These are phyloP conservation scores for Macrochelys suwanniensis DNA, from an alignment of 2,797 vertebrate species.

Conservation along the genomic window DNA sequence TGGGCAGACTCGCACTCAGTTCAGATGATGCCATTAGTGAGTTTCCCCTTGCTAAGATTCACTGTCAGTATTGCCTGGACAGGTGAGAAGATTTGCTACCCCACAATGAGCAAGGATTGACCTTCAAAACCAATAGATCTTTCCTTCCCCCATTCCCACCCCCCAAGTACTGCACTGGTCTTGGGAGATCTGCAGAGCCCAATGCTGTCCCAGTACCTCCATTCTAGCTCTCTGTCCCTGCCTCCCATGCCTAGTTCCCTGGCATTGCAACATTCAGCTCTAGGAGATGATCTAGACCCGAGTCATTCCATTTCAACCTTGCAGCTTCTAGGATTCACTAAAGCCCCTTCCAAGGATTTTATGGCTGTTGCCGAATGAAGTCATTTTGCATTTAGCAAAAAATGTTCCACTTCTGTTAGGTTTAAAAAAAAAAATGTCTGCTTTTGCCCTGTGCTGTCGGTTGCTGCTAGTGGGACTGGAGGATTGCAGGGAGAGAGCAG, in stretches of 20 bases:
- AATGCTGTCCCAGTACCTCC: not conserved
- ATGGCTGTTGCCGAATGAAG: rapidly evolving
- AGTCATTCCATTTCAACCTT: not conserved
- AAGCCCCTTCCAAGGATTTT: not conserved
- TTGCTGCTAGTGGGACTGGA: not conserved
- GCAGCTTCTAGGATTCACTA: not conserved
- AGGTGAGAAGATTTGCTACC: not conserved
- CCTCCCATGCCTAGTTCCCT: not conserved
- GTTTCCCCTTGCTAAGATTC: not conserved
- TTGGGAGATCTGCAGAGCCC: not conserved
- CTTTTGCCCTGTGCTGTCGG: rapidly evolving
- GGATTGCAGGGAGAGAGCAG: not conserved
- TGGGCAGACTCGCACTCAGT: not conserved
- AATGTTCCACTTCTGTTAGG: not conserved
- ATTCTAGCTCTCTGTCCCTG: not conserved
- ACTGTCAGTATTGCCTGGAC: not conserved
- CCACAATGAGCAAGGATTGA: not conserved
- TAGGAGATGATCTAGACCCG: not conserved
- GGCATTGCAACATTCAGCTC: not conserved
- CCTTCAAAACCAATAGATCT: not conserved
- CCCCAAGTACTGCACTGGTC: not conserved
- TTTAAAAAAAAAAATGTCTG: not conserved
- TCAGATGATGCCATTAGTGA: not conserved
- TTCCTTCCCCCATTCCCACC: not conserved
- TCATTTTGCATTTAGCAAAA: rapidly evolving